Evolutionary conservation across 2,113 vertebrate species (phyloP), one percentile per base, ranked within the genome.

Genomic region (Deroptyus accipitrinus): DNA sequence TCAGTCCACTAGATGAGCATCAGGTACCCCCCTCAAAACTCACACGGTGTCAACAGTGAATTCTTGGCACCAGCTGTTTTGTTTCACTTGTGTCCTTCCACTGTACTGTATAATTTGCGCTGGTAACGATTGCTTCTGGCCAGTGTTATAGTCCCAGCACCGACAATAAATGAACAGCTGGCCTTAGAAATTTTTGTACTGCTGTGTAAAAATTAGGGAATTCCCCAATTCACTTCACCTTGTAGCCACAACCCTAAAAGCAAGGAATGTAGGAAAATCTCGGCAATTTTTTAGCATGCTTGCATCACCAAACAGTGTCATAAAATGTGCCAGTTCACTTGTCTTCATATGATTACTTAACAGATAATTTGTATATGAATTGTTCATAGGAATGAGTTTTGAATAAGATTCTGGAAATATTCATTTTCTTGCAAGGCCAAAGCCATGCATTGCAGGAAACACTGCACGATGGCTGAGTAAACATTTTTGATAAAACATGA

Each of bases 31-130:
- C 10, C 1, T 0, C 52, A 48, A 66, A 69, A 51, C 54, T 48
- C 17, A 18, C 17, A 25, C 0, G 0, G 22, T 28, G 23, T 39
- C 20, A 63, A 8, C 7, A 49, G 3, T 7, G n/a, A 83, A 46
- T 49, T 41, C 25, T 55, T 54, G 35, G 23, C 44, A 69, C 3
- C 5, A 46, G 2, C 13, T 35, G 3, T 30, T 76, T 73, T 41
- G 7, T 17, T 54, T 72, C 66, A 30, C 13, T 67, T 63, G 12
- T 13, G 15, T 30, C 15, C 7, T 68, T 68, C 44, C 14, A 15
- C 8, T 39, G 3, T 55, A 4, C 23, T 27, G 22, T 33, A 42
- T 16, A 39, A 31, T 31, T 62, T 77, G 8, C 18, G 51, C 33
- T 44, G 5, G 6, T 17, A 62, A 15, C 8, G 12, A 6, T 57